Conservation (phyloP, 1,140 invertebrate genomes). For the Fopius arisanus region DNA sequence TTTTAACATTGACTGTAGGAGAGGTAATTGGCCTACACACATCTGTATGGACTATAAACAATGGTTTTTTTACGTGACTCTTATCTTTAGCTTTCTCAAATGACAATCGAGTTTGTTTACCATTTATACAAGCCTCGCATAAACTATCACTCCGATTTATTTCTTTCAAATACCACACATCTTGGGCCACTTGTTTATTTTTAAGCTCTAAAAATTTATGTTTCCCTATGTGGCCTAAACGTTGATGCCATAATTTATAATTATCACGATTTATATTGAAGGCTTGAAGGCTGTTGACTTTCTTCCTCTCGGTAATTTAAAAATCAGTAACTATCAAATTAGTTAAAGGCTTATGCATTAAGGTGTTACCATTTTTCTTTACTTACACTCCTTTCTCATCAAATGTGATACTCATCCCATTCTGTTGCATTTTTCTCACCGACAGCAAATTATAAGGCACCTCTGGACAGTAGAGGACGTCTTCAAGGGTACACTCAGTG, state of each 20-base stretch:
- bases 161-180: constrained; percentile 6
- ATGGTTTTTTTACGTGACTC: too few relatives aligned
- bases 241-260: too few relatives aligned
- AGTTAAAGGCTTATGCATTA: constrained; percentile 40
- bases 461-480: too few relatives aligned
- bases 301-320: constrained; percentile 16
- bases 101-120: constrained; percentile 55
- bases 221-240: constrained; percentile 45
- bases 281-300: constrained; percentile 26
- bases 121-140: constrained; percentile 59
- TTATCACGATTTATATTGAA: constrained; percentile 29
- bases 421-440: too few relatives aligned
- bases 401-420: too few relatives aligned
- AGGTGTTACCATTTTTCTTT: constrained; percentile 35
- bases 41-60: too few relatives aligned
- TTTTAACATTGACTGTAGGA: constrained; percentile 31
- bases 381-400: constrained; percentile 42
- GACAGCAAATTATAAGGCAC: too few relatives aligned
- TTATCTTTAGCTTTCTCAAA: too few relatives aligned
- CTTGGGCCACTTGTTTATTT: background rate
- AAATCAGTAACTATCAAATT: constrained; percentile 37
- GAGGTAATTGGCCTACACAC: background rate
- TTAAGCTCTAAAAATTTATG: constrained; percentile 1
- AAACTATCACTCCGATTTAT: constrained; percentile 43
- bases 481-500: too few relatives aligned